Conservation (phyloP, 2,888 invertebrate species). For the Caenorhabditis sp. region DNA sequence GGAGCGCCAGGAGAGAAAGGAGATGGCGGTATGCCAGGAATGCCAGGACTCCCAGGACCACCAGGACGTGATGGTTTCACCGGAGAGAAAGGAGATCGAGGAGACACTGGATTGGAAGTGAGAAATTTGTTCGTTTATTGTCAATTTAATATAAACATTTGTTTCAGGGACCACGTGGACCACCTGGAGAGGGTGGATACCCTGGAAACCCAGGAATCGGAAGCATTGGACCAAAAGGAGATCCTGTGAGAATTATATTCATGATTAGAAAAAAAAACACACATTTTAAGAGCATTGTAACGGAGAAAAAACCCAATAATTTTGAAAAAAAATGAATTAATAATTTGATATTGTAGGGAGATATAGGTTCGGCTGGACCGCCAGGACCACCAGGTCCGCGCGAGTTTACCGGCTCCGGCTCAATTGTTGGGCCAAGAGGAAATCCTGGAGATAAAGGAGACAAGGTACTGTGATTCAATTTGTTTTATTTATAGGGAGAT, state of each 20-base stretch:
- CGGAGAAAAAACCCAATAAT: not conserved
- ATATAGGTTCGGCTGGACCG: conserved; percentile 65
- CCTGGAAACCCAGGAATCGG: conserved; percentile 71
- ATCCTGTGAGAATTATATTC: conserved; percentile 64
- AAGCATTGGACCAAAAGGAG: conserved; percentile 71
- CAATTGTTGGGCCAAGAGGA: conserved; percentile 67
- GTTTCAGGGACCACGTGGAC: conserved; percentile 70
- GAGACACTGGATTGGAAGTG: conserved; percentile 60
- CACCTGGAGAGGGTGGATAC: conserved; percentile 71
- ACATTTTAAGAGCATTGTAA: not conserved
- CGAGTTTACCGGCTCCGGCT: conserved; percentile 65
- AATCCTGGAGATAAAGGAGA: conserved; percentile 64
- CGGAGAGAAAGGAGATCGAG: conserved; percentile 71
- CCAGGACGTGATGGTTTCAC: conserved; percentile 71
- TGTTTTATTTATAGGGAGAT: conserved; percentile 63
- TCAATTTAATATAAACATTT: not conserved
- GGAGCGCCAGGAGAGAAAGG: conserved; percentile 75
- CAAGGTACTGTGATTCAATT: conserved; percentile 56
- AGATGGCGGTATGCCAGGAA: conserved; percentile 78
- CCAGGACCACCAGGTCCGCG: conserved; percentile 73
- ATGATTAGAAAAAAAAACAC: not conserved
- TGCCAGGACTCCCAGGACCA: conserved; percentile 72
- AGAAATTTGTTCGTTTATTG: not conserved
- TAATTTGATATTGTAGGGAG: conserved; percentile 61
- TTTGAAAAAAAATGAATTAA: conserved; percentile 1